These are phyloP conservation scores for Semnopithecus entellus DNA, from an alignment of 2,113 vertebrate genomes.

Conservation along the genomic window DNA sequence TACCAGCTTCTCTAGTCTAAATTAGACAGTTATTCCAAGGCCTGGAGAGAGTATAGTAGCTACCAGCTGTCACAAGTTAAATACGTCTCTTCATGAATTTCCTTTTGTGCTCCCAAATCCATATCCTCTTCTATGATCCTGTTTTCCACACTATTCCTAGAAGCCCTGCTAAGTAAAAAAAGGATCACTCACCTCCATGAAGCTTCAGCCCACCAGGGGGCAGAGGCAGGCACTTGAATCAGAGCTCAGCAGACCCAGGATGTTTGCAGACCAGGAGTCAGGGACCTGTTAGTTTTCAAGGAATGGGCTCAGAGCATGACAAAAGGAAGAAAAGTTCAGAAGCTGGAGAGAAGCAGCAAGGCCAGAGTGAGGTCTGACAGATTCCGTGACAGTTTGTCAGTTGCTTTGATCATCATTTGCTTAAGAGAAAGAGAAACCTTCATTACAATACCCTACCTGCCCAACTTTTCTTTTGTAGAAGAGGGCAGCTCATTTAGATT, in stretches of 20 bases:
- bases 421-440: slow-evolving; percentile 34
- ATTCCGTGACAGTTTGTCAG: slow-evolving; percentile 79
- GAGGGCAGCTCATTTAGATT: neutral
- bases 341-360: neutral
- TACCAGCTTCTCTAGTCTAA: slow-evolving; percentile 16
- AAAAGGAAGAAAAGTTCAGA: neutral
- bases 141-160: neutral
- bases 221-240: slow-evolving; percentile 1
- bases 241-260: neutral
- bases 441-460: neutral
- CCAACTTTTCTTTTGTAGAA: neutral
- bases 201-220: slow-evolving; percentile 3
- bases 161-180: neutral
- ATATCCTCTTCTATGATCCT: neutral
- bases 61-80: slow-evolving; percentile 24
- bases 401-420: slow-evolving; percentile 62
- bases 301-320: neutral
- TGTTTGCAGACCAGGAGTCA: neutral
- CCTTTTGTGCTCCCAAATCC: neutral
- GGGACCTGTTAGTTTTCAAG: neutral
- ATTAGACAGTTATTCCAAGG: neutral
- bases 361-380: slow-evolving; percentile 28
- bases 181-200: slow-evolving; percentile 61
- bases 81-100: neutral
- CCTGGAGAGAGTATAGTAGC: neutral